phyloP scores from a whole-genome alignment of 2,113 vertebrate species.

The Scytalopus superciliaris region DNA sequence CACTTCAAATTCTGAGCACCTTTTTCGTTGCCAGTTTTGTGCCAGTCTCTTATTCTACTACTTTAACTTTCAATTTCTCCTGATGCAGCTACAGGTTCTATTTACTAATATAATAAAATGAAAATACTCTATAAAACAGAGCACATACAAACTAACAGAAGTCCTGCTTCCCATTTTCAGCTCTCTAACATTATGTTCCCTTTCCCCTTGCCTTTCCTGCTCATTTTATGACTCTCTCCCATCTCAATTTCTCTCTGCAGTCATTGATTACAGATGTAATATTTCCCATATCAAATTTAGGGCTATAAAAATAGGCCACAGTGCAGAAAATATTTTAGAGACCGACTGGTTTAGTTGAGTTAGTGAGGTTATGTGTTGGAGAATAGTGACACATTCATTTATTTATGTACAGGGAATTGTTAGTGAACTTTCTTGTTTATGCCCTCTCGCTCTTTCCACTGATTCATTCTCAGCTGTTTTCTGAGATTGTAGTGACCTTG shows the following conservation, averaged over 20 bases:
- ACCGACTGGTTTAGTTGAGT: not conserved
- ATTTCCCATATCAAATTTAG: conserved; percentile 14
- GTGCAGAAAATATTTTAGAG: not conserved
- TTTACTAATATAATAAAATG: not conserved
- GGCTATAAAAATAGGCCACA: not conserved
- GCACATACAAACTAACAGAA: not conserved
- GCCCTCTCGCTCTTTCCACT: not conserved
- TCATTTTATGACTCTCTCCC: conserved; percentile 6
- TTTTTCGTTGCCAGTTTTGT: not conserved
- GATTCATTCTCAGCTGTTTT: conserved; percentile 15
- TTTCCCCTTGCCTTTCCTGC: not conserved
- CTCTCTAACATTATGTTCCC: not conserved
- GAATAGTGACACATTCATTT: not conserved
- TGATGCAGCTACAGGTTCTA: not conserved
- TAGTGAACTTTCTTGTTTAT: not conserved
- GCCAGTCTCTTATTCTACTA: not conserved
- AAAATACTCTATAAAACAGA: not conserved
- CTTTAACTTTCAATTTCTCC: not conserved
- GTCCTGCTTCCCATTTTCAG: not conserved
- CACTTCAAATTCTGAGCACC: not conserved
- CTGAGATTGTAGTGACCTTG: not conserved
- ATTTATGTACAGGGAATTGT: not conserved
- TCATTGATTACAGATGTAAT: not conserved
- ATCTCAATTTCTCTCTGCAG: not conserved
- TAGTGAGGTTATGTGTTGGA: not conserved